Percentiles rank a stretch among this genome's conserved stretches.
Evolutionary conservation across 2,113 vertebrate genomes (phyloP).

Genomic region (Alaudala cheleensis): DNA sequence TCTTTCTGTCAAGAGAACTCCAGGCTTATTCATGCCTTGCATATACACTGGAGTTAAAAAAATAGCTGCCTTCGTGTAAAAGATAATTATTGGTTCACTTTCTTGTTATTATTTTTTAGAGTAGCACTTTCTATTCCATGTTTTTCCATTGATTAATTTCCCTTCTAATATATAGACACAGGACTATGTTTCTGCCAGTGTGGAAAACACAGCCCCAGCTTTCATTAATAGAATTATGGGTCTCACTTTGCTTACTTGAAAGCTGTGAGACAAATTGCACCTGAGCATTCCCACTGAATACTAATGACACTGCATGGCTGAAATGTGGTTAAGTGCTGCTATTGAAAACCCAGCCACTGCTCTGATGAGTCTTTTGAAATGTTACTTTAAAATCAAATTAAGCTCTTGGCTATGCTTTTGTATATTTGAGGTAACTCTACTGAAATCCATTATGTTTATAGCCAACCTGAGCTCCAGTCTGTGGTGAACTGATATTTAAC

Average conservation of each 20-base stretch:
- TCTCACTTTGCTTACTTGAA: neutral
- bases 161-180: neutral
- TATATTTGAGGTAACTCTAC: neutral
- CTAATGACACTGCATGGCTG: neutral
- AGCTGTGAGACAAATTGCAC: neutral
- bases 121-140: neutral
- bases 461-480: neutral
- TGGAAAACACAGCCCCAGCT: neutral
- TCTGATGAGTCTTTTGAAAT: neutral
- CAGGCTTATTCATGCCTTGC: slow-evolving; percentile 17
- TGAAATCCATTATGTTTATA: neutral
- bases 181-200: neutral
- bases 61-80: neutral
- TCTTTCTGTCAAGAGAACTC: slow-evolving; percentile 27
- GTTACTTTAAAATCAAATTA: neutral
- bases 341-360: neutral
- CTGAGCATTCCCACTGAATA: neutral
- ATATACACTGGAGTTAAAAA: neutral
- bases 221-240: neutral
- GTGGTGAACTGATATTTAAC: neutral
- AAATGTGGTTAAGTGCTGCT: neutral
- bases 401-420: neutral
- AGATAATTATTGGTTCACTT: slow-evolving; percentile 9
- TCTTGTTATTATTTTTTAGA: slow-evolving; percentile 24
- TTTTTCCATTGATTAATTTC: slow-evolving; percentile 15